Evolutionary conservation across 2,888 invertebrate species (phyloP).

Genomic region (Epistrophe eligans): DNA sequence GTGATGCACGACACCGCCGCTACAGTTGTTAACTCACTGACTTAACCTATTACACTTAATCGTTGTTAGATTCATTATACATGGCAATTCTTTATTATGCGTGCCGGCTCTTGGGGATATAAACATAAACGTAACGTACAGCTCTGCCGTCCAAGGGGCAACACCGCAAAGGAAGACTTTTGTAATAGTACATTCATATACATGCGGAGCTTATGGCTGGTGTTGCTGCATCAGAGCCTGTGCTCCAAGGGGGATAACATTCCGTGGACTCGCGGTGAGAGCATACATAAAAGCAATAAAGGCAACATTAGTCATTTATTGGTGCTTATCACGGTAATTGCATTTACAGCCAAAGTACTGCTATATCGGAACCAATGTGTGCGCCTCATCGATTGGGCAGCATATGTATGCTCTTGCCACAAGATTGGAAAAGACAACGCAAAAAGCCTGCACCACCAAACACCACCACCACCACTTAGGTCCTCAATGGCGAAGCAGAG

Average conservation of each 20-base stretch:
- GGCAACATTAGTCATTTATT: constrained; percentile 75
- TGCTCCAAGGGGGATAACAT: constrained; percentile 59
- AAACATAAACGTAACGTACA: not conserved
- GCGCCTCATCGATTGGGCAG: constrained; percentile 41
- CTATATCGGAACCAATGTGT: constrained; percentile 35
- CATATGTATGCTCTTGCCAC: constrained; percentile 43
- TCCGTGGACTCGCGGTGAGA: constrained; percentile 50
- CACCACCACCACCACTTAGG: not conserved
- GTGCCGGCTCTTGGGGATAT: constrained; percentile 41
- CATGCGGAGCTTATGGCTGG: constrained; percentile 21
- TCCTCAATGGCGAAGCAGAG: constrained; percentile 28
- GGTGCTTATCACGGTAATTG: constrained; percentile 76
- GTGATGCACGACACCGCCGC: constrained; percentile 22
- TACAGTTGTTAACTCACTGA: constrained; percentile 27
- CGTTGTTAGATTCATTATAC: constrained; percentile 65
- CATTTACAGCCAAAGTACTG: constrained; percentile 66
- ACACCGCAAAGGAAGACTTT: constrained; percentile 41
- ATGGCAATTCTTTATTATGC: constrained; percentile 38
- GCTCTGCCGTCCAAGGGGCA: constrained; percentile 33
- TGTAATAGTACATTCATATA: not conserved
- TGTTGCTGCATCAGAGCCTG: constrained; percentile 5
- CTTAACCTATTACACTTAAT: constrained; percentile 56
- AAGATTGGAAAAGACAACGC: constrained; percentile 53
- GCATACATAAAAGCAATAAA: constrained; percentile 71
- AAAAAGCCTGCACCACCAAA: constrained; percentile 11